phyloP scores from a whole-genome alignment of 2,113 vertebrate species.

The Notechis scutatus region DNA sequence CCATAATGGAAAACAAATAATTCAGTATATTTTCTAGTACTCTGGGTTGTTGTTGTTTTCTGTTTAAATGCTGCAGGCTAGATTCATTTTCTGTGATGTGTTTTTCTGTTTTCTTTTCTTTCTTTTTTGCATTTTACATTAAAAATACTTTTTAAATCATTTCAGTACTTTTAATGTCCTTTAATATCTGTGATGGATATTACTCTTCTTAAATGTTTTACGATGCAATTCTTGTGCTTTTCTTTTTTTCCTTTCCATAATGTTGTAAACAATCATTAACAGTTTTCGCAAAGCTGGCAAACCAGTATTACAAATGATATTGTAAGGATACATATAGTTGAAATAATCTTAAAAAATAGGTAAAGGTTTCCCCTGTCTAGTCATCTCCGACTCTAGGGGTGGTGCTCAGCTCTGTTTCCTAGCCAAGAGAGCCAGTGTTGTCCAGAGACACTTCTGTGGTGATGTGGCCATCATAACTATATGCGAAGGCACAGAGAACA shows the following conservation, averaged over 20 bases:
- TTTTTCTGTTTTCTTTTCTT: neutral
- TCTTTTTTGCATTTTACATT: conserved; percentile 43
- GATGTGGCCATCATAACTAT: neutral
- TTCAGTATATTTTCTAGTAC: conserved; percentile 8
- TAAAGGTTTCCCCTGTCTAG: neutral
- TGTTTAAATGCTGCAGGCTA: conserved; percentile 46
- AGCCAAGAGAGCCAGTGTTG: neutral
- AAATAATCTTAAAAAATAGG: neutral
- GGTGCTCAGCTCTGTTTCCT: neutral
- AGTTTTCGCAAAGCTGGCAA: neutral
- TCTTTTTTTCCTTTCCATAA: neutral
- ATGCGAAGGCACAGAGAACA: neutral
- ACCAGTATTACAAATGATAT: neutral
- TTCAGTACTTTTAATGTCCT: neutral
- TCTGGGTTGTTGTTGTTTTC: conserved; percentile 19
- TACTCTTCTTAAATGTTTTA: neutral
- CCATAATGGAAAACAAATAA: neutral
- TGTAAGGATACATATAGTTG: neutral
- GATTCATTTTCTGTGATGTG: conserved; percentile 38
- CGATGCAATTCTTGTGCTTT: neutral
- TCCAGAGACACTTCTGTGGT: neutral
- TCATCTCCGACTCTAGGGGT: neutral
- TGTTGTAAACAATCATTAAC: neutral
- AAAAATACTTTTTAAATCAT: neutral
- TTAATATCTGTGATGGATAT: neutral